phyloP scores from a whole-genome alignment of 2,113 vertebrate species.

The Cynoglossus semilaevis region DNA sequence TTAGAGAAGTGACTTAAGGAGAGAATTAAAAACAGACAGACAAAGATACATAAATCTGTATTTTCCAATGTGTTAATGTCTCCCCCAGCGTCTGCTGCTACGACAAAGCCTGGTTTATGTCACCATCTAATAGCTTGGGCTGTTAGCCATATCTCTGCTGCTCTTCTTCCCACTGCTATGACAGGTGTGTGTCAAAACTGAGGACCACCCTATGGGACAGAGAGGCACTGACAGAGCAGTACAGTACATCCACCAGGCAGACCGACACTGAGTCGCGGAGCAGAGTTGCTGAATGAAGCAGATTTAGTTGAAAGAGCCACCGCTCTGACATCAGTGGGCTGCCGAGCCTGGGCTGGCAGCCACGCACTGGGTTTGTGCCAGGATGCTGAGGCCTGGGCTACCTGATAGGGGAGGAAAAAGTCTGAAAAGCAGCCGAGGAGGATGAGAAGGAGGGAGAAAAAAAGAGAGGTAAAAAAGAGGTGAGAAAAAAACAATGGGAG shows the following conservation, averaged over 20 bases:
- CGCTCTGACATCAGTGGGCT: slow-evolving; percentile 48
- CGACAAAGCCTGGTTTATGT: slow-evolving; percentile 12
- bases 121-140: slow-evolving; percentile 21
- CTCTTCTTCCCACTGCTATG: slow-evolving; percentile 12
- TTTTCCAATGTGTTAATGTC: slow-evolving; percentile 17
- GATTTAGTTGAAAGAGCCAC: slow-evolving; percentile 62
- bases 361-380: slow-evolving; percentile 39
- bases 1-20: not conserved
- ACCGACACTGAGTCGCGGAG: slow-evolving; percentile 40
- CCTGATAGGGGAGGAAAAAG: slow-evolving; percentile 47
- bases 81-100: slow-evolving; percentile 1
- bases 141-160: slow-evolving; percentile 13
- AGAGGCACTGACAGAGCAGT: slow-evolving; percentile 1
- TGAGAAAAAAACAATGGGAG: slow-evolving; percentile 21
- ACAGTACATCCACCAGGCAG: slow-evolving; percentile 13
- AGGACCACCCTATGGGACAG: slow-evolving; percentile 26
- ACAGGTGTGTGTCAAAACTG: slow-evolving; percentile 49
- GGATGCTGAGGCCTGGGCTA: slow-evolving; percentile 56
- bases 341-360: slow-evolving; percentile 58
- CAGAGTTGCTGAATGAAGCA: slow-evolving; percentile 54
- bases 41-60: not conserved
- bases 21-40: slow-evolving; percentile 4
- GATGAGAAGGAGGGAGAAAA: not conserved
- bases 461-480: slow-evolving; percentile 22
- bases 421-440: slow-evolving; percentile 21